These are phyloP conservation scores for Taxidea taxus DNA, from an alignment of 2,113 vertebrate species.

Conservation along the genomic window DNA sequence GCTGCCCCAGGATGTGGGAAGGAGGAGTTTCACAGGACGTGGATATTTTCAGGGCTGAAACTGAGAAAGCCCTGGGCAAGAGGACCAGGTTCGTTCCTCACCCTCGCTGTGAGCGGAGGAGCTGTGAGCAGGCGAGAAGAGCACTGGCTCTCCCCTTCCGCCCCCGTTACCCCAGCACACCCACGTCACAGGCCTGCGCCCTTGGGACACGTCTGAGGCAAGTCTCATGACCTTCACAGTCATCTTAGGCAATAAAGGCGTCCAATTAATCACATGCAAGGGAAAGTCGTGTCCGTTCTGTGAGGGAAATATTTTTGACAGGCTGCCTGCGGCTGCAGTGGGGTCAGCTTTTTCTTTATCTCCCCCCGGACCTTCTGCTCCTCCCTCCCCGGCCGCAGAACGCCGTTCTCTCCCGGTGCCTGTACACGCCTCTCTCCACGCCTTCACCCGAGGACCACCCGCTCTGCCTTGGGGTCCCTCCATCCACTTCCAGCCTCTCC, in stretches of 20 bases:
- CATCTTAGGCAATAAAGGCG: neutral
- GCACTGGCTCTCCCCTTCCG: neutral
- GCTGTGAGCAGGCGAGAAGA: neutral
- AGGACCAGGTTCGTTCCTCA: neutral
- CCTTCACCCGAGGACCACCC: neutral
- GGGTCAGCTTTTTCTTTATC: neutral
- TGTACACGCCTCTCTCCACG: accelerated
- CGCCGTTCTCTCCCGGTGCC: neutral
- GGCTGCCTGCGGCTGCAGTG: neutral
- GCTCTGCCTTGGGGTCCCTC: accelerated
- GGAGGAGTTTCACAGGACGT: neutral
- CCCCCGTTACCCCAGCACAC: too few relatives aligned
- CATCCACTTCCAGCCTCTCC: neutral
- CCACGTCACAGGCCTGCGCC: neutral
- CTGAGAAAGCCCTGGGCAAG: neutral
- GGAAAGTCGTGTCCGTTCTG: neutral
- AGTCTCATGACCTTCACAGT: neutral
- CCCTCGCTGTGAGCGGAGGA: neutral
- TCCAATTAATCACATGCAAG: neutral
- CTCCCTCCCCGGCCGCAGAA: neutral
- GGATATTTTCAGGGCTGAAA: neutral
- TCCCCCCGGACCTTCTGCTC: neutral
- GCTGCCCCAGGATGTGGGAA: neutral
- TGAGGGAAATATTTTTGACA: neutral
- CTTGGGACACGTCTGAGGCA: neutral